Evolutionary conservation across 2,797 vertebrate genomes (phyloP).

Genomic region (Eurystomus glaucurus): DNA sequence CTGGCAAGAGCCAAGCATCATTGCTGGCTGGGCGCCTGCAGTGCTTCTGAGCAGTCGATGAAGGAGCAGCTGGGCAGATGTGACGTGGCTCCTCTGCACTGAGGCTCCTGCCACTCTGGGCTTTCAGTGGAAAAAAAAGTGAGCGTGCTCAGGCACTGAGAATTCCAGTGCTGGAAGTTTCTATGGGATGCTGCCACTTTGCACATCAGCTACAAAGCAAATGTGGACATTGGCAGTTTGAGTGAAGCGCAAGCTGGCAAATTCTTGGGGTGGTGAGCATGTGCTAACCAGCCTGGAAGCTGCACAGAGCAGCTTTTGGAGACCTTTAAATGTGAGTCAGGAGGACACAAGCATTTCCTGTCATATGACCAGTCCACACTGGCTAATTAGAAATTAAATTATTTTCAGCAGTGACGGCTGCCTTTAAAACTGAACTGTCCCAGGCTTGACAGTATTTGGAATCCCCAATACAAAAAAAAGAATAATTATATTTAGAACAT

Average conservation of each 20-base stretch:
- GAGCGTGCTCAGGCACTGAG: neutral
- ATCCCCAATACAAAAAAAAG: neutral
- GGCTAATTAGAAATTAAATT: neutral
- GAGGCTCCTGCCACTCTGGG: neutral
- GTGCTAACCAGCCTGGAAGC: neutral
- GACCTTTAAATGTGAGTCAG: neutral
- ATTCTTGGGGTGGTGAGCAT: neutral
- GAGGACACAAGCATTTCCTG: neutral
- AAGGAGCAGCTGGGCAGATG: neutral
- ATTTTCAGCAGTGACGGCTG: neutral
- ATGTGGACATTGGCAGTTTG: neutral
- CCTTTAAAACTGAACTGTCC: neutral
- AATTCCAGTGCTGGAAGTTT: neutral
- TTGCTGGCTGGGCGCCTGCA: neutral
- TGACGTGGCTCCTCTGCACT: rapidly evolving
- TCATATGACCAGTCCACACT: neutral
- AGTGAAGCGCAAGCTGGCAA: neutral
- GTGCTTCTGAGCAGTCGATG: neutral
- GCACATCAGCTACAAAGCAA: neutral
- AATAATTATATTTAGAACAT: neutral
- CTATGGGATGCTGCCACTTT: neutral
- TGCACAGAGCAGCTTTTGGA: neutral
- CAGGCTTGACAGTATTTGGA: neutral
- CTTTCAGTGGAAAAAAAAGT: neutral
- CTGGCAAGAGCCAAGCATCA: rapidly evolving